A percentile compares a stretch with the other conserved stretches of the same genome.
These are phyloP conservation scores for Leptopilina myrica DNA, from an alignment of 2,888 invertebrate species.

Conservation along the genomic window DNA sequence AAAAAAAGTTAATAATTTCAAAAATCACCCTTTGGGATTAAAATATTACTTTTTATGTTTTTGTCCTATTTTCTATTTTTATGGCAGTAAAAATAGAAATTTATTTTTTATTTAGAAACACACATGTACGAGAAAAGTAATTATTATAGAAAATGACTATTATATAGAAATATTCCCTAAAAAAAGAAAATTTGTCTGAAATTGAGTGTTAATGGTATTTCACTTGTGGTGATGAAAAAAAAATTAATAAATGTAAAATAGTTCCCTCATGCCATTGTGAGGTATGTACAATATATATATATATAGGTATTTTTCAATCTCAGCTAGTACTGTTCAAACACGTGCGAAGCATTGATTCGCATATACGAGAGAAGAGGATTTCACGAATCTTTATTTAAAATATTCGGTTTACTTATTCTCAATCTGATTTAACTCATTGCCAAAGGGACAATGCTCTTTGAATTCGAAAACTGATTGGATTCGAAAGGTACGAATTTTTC, in stretches of 20 bases:
- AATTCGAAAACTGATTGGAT: neutral
- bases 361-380: slow-evolving; percentile 23
- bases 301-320: slow-evolving; percentile 29
- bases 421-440: neutral
- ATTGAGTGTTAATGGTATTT: neutral
- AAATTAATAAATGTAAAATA: slow-evolving; percentile 3
- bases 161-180: neutral
- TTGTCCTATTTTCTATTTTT: neutral
- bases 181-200: neutral
- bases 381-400: slow-evolving; percentile 22
- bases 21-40: too few species aligned
- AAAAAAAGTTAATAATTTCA: too few species aligned
- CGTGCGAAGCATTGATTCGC: slow-evolving; percentile 24
- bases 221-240: slow-evolving; percentile 26
- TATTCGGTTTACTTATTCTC: slow-evolving; percentile 23
- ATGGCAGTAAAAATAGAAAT: too few species aligned
- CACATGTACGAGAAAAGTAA: neutral
- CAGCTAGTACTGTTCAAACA: slow-evolving; percentile 21
- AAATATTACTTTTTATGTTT: neutral
- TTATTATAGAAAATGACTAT: neutral
- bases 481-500: neutral
- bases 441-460: neutral
- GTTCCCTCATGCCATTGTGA: slow-evolving; percentile 7
- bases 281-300: slow-evolving; percentile 5
- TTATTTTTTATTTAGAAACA: slow-evolving; percentile 10